Evolutionary conservation across 2,113 vertebrate species (phyloP).

Genomic region (Equus przewalskii): DNA sequence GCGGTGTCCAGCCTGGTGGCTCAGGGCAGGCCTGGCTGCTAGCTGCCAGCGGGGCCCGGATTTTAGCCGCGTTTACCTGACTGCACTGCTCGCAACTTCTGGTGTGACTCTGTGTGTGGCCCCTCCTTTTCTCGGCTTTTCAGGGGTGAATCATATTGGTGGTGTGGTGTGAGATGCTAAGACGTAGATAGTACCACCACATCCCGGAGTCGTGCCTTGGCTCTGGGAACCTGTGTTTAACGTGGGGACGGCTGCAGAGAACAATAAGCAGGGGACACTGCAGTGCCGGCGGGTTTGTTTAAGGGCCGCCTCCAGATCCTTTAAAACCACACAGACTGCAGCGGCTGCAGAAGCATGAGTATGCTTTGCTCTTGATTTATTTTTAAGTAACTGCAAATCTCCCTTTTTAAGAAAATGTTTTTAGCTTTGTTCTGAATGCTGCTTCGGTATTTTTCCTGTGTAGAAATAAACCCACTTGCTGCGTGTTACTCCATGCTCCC

Average conservation of each 20-base stretch:
- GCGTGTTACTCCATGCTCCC: neutral
- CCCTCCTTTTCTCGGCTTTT: neutral
- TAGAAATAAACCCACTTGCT: neutral
- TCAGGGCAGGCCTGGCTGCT: neutral
- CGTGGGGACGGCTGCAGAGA: fast-evolving
- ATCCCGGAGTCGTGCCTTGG: fast-evolving
- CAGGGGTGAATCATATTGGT: too few relatives aligned
- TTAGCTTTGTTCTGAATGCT: neutral
- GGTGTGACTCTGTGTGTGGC: neutral
- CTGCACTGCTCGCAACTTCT: fast-evolving
- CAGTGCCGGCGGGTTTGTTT: fast-evolving
- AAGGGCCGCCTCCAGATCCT: neutral
- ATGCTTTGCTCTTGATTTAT: neutral
- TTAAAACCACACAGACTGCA: fast-evolving
- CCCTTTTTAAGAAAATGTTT: neutral
- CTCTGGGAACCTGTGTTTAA: neutral
- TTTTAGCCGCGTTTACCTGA: neutral
- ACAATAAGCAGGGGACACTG: neutral
- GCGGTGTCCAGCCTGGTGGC: neutral
- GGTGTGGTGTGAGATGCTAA: fast-evolving
- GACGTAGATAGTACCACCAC: fast-evolving
- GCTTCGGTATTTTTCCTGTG: neutral
- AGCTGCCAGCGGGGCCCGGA: neutral
- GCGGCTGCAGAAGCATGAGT: fast-evolving
- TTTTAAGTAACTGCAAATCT: neutral